phyloP scores from a whole-genome alignment of 2,113 vertebrate genomes.

The Rhea americana region DNA sequence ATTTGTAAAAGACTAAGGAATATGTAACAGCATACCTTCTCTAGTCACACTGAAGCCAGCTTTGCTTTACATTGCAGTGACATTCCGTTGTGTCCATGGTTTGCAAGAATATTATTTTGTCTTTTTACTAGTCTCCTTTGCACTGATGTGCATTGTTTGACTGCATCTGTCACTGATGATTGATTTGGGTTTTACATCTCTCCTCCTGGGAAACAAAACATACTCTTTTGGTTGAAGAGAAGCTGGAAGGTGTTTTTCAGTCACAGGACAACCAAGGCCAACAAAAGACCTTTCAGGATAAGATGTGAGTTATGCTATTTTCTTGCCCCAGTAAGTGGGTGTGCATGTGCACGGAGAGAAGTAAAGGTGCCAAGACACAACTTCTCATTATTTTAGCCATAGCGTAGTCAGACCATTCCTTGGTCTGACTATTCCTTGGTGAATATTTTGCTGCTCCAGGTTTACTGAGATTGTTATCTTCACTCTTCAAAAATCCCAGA shows the following conservation, averaged over 20 bases:
- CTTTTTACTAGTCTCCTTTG: not conserved
- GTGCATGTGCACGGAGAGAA: not conserved
- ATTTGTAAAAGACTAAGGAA: not conserved
- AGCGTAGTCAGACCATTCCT: not conserved
- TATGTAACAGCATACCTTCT: not conserved
- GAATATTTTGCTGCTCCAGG: not conserved
- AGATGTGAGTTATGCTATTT: not conserved
- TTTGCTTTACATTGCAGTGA: not conserved
- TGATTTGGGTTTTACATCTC: not conserved
- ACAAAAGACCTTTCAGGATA: not conserved
- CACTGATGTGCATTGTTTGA: fast-evolving
- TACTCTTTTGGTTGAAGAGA: not conserved
- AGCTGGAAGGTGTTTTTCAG: not conserved
- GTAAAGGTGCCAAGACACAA: not conserved
- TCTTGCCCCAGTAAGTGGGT: not conserved
- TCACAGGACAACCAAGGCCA: not conserved
- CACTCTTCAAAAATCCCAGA: not conserved
- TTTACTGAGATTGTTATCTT: not conserved
- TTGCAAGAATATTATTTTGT: not conserved
- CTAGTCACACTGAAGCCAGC: not conserved
- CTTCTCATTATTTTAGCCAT: not conserved
- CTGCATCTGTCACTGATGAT: not conserved
- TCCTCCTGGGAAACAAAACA: fast-evolving
- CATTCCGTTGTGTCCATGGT: not conserved
- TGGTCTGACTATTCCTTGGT: not conserved